These are phyloP conservation scores for Phytoseiulus persimilis DNA, from an alignment of 2,888 invertebrate species.

Conservation along the genomic window DNA sequence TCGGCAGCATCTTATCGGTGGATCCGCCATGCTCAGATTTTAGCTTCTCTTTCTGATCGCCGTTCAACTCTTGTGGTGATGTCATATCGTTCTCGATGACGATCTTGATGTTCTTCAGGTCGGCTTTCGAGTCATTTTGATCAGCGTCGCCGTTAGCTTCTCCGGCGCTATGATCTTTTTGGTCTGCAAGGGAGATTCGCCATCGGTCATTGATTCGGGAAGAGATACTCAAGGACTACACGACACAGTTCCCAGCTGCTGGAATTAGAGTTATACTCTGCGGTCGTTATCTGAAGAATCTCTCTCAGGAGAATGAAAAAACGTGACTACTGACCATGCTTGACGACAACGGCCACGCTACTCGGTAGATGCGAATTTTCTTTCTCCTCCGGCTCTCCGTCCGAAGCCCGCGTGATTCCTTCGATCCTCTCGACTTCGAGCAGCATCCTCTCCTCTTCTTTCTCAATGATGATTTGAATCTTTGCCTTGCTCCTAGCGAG, in stretches of 20 bases:
- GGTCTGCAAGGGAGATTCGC: background rate
- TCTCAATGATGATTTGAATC: background rate
- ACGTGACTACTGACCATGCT: background rate
- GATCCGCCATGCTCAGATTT: background rate
- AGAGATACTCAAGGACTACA: background rate
- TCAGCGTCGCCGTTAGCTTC: background rate
- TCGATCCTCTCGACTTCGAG: constrained; percentile 30
- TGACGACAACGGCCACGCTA: constrained; percentile 24
- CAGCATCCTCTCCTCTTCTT: constrained; percentile 19
- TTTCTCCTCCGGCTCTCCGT: constrained; percentile 11
- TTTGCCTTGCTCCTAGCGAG: constrained; percentile 59
- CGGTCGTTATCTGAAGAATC: too few relatives aligned
- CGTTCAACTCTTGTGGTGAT: background rate
- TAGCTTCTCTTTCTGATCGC: background rate
- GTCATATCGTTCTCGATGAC: constrained; percentile 21
- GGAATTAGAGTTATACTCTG: too few relatives aligned
- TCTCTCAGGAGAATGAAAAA: too few relatives aligned
- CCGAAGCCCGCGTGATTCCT: constrained; percentile 8
- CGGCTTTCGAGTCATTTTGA: background rate
- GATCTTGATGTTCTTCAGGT: constrained; percentile 31
- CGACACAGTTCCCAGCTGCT: background rate
- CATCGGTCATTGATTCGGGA: background rate
- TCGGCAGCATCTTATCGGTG: background rate
- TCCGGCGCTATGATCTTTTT: background rate
- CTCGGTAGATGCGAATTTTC: constrained; percentile 11